Evolutionary conservation across 2,113 vertebrate species (phyloP), one percentile per base, ranked within the genome.

Genomic region (human): DNA sequence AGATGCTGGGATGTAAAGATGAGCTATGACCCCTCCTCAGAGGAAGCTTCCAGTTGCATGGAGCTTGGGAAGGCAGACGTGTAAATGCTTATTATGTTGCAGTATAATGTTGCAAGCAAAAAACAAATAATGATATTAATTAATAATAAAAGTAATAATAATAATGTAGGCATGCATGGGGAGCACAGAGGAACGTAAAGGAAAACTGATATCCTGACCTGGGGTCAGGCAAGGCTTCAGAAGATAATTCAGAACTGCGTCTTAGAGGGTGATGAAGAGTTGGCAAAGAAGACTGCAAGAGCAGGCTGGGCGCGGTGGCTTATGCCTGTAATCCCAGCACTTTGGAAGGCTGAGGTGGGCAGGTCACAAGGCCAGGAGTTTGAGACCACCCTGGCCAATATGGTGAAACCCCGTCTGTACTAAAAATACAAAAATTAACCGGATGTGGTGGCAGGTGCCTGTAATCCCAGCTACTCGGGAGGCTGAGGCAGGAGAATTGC

Each of bases 221-320:
- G 8, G 30, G 23, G 7, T 32, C 16, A 57, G 14, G 43, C 66
- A 76, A 40, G 43, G 32, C 18, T 5, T 89, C 8, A 3, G 43
- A 38, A 75, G 50, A 61, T 16, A 22, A 55, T 55, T 45, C 16
- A 7, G 32, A 78, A 50, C 11, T 1, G 43, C 11, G 27, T 48
- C 87, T 75, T 48, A 64, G 23, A 94, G 43, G 38, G 32, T 18
- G 40, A 52, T 6, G 2, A 4, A n/a, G 50, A 61, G 8, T 22
- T 30, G 57, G 30, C 43, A 22, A 27, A 75, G n/a, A 64, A 88
- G 61, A 50, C 7, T 2, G 3, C 25, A 61, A 50, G 80, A 55
- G 66, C 9, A 7, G 52, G 7, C 18, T 0, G 52, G 18, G 52
- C 2, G 2, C 2, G 0, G 6, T 55, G 52, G 52, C 52, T 55